A percentile compares a stretch with the other conserved stretches of the same genome.
phyloP scores from a whole-genome alignment of 1,140 invertebrate genomes.

The Drosophila kurseongensis region DNA sequence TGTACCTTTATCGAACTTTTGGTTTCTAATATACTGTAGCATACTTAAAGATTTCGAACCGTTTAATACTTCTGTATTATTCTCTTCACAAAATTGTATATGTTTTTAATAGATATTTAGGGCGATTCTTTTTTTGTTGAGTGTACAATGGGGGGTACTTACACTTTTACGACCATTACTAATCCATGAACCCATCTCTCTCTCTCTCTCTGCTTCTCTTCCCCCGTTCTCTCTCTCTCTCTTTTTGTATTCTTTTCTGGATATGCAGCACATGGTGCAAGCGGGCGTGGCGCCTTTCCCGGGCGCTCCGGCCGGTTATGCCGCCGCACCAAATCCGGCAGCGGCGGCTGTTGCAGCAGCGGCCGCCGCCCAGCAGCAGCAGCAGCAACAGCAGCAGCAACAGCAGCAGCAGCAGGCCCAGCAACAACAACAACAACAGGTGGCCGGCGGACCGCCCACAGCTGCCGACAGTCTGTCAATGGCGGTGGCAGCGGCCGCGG shows the following conservation, averaged over 20 bases:
- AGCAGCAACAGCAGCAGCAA: slow-evolving; percentile 84
- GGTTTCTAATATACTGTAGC: too few relatives aligned
- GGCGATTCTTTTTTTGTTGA: neutral
- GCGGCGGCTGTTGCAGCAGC: slow-evolving; percentile 87
- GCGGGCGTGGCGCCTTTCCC: slow-evolving; percentile 94
- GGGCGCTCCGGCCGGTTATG: slow-evolving; percentile 91
- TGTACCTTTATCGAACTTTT: too few relatives aligned
- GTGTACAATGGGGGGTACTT: slow-evolving; percentile 5
- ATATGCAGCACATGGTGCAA: slow-evolving; percentile 96
- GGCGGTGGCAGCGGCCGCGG: slow-evolving; percentile 88
- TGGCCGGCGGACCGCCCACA: slow-evolving; percentile 78
- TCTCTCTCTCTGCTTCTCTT: slow-evolving; percentile 22
- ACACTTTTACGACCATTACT: slow-evolving; percentile 46
- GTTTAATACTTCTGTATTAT: too few relatives aligned
- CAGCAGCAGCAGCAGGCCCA: slow-evolving; percentile 85
- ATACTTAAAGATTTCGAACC: too few relatives aligned
- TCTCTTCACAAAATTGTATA: too few relatives aligned
- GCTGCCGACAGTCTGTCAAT: slow-evolving; percentile 85
- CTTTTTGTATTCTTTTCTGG: slow-evolving; percentile 4
- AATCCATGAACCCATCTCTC: slow-evolving; percentile 56
- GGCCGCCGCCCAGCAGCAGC: slow-evolving; percentile 86
- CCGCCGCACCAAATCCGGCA: slow-evolving; percentile 88
- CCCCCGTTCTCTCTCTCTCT: slow-evolving; percentile 18
- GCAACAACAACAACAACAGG: slow-evolving; percentile 76
- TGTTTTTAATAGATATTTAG: neutral